phyloP scores from a whole-genome alignment of 2,797 vertebrate species.

The Oryzias sinensis region DNA sequence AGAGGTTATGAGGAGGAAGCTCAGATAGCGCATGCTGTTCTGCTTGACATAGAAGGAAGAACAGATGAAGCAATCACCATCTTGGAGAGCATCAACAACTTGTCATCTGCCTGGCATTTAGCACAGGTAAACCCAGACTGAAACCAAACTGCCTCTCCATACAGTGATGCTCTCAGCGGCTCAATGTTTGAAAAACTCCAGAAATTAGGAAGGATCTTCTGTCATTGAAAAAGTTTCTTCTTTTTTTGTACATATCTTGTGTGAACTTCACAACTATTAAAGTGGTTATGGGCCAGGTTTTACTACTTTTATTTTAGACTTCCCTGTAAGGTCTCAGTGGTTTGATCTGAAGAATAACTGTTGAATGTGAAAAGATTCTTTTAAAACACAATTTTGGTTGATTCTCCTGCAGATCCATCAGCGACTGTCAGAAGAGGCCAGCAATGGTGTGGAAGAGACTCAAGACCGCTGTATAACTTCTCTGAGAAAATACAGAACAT shows the following conservation, averaged over 20 bases:
- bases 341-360: too few species aligned
- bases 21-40: slow-evolving; percentile 81
- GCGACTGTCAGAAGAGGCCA: slow-evolving; percentile 90
- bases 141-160: neutral
- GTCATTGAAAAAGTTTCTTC: neutral
- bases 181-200: too few species aligned
- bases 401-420: slow-evolving; percentile 85
- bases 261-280: neutral
- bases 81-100: slow-evolving; percentile 88
- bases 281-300: neutral
- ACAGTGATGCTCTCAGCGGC: too few species aligned
- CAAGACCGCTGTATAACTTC: slow-evolving; percentile 85
- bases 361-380: too few species aligned
- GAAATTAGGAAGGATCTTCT: too few species aligned
- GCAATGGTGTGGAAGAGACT: slow-evolving; percentile 87
- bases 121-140: slow-evolving; percentile 80
- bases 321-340: too few species aligned
- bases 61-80: slow-evolving; percentile 88
- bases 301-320: too few species aligned
- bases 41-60: slow-evolving; percentile 92
- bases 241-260: neutral
- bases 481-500: slow-evolving; percentile 84
- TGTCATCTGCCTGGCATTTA: slow-evolving; percentile 91
- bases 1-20: slow-evolving; percentile 86
- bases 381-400: slow-evolving; percentile 1